Evolutionary conservation across 2,113 vertebrate genomes (phyloP), one percentile per base, ranked within the genome.

Genomic region (Ictalurus punctatus): DNA sequence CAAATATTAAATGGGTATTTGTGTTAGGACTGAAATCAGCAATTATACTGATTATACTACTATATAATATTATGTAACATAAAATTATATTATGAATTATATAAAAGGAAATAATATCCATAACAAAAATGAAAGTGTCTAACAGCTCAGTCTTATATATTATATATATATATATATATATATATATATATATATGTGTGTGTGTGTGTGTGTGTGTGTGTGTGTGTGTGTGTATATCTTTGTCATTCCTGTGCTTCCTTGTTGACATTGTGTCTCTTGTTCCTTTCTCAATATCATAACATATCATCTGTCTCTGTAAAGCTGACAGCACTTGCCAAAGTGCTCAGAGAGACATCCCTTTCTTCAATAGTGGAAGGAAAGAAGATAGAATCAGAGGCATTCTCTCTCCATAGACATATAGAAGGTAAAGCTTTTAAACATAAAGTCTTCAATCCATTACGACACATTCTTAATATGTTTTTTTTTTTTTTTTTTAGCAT

Each of bases 291-390:
- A n/a, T 87, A 14, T 82, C 0, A 27, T 84, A 34, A 61, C 67
- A 59, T 37, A n/a, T 90, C 40, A 52, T 81, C 13, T 84, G 37
- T 52, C 85, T 88, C 25, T 85, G 19, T 91, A n/a, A 88, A 96
- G 96, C 92, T 98, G 81, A 90, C 1, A 79, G 93, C 91, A 19
- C 89, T n/a, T 27, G 92, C 92, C 89, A 87, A 93, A 23, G 92
- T 92, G 25, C 93, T 96, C 86, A 96, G 87, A 17, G 87, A 83
- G 83, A 5, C 0, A 9, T 96, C 97, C 34, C 90, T 95, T 88
- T 94, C 71, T 0, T 96, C 97, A 0, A 84, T 97, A 61, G 94
- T 95, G 12, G 91, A 2, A 1, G 97, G 96, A 56, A 96, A 97
- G 79, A 92, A 94, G 3, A 93, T 94, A 0, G 93, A 97, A 84